These are phyloP conservation scores for Porites australiensis DNA, from an alignment of 64 coral and sea anemone species.

Conservation along the genomic window DNA sequence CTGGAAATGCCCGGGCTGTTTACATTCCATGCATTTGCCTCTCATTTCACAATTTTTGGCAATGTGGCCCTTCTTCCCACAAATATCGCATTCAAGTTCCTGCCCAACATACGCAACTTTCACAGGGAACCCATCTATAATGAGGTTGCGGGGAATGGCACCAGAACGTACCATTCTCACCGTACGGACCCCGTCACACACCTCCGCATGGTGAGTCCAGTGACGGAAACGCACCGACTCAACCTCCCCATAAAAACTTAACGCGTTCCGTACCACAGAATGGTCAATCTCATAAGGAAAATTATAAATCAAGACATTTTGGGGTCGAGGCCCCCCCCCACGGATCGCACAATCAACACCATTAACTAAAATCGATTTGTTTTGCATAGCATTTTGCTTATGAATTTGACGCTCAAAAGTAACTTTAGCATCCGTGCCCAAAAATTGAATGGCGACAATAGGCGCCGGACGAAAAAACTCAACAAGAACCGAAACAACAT, in stretches of 20 bases:
- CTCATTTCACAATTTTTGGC: too few species aligned
- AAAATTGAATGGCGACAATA: too few species aligned
- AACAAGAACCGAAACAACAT: too few species aligned
- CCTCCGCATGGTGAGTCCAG: not conserved
- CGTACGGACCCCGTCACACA: not conserved
- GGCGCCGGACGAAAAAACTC: too few species aligned
- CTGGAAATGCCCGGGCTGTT: too few species aligned
- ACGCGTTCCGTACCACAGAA: fast-evolving
- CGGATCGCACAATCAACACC: not conserved
- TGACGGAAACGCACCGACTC: not conserved
- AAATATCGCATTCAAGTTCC: too few species aligned
- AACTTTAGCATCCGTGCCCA: too few species aligned
- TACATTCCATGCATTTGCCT: too few species aligned
- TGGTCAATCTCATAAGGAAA: not conserved
- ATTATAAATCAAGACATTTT: not conserved
- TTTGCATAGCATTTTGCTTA: too few species aligned
- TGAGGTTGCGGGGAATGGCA: not conserved
- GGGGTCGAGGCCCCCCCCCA: not conserved
- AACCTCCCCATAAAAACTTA: not conserved
- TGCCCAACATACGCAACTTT: not conserved
- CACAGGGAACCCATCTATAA: not conserved
- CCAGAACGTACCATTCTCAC: not conserved
- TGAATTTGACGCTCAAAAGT: too few species aligned
- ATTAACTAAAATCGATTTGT: too few species aligned
- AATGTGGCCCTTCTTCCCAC: too few species aligned